Evolutionary conservation across 2,888 invertebrate species (phyloP).

Genomic region (Plagodis pulveraria): DNA sequence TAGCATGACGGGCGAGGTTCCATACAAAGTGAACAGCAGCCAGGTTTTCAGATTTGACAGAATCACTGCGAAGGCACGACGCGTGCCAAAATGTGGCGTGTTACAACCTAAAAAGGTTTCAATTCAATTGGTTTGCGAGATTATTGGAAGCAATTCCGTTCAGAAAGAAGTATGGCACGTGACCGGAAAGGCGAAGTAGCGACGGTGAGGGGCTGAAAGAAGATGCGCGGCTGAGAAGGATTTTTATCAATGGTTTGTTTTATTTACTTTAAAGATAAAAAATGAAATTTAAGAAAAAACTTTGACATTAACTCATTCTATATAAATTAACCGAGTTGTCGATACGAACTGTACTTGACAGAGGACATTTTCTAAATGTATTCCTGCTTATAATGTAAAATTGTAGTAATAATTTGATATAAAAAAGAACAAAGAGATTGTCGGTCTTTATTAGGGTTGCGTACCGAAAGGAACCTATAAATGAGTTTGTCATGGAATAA

Average conservation of each 20-base stretch:
- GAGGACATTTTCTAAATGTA: too few species aligned
- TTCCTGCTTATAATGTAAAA: too few species aligned
- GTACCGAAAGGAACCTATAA: too few species aligned
- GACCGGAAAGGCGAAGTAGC: conserved; percentile 60
- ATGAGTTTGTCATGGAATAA: too few species aligned
- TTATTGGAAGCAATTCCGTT: conserved; percentile 81
- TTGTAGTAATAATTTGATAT: too few species aligned
- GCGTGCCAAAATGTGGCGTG: conserved; percentile 69
- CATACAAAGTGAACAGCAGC: conserved; percentile 69
- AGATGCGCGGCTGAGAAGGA: conserved; percentile 46
- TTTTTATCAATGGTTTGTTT: conserved; percentile 62
- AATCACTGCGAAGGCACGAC: conserved; percentile 63
- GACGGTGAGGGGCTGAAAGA: conserved; percentile 52
- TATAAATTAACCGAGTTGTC: too few species aligned
- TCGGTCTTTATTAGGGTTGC: too few species aligned
- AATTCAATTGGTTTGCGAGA: conserved; percentile 68
- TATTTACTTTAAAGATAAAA: conserved; percentile 62
- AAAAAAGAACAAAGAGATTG: too few species aligned
- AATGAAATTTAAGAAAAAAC: conserved; percentile 5
- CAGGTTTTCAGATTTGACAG: conserved; percentile 45
- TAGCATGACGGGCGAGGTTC: conserved; percentile 58
- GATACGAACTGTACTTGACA: too few species aligned
- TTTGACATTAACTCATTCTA: too few species aligned
- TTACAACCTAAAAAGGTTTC: conserved; percentile 69
- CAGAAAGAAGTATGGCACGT: conserved; percentile 81